phyloP scores from a whole-genome alignment of 2,113 vertebrate species.

The Mesitornis unicolor region DNA sequence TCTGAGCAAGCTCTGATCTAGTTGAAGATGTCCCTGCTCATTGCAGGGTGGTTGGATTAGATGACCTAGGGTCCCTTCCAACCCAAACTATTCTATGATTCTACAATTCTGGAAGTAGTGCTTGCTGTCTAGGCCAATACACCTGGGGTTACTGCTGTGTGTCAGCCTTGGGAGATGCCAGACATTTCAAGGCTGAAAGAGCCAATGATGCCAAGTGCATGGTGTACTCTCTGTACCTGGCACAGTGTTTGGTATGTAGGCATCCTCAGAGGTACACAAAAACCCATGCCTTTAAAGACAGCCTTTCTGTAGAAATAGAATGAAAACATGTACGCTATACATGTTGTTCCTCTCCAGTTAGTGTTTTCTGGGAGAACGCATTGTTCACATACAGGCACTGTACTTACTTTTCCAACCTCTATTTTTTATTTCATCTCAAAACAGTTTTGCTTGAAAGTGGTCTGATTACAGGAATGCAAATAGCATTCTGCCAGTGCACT shows the following conservation, averaged over 20 bases:
- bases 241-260: not conserved
- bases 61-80: too few species aligned
- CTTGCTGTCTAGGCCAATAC: not conserved
- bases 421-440: not conserved
- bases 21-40: too few species aligned
- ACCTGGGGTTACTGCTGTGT: not conserved
- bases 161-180: not conserved
- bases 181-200: not conserved
- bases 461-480: not conserved
- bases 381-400: not conserved
- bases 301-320: conserved; percentile 17
- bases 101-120: not conserved
- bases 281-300: not conserved
- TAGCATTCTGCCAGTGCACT: not conserved
- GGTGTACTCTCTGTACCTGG: not conserved
- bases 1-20: too few species aligned
- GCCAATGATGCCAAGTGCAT: not conserved
- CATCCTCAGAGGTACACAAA: not conserved
- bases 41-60: too few species aligned
- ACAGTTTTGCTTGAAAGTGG: not conserved
- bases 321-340: not conserved
- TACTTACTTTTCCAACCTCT: not conserved
- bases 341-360: not conserved
- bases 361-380: not conserved
- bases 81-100: too few species aligned